Evolutionary conservation across 2,797 vertebrate genomes (phyloP), one percentile per base, ranked within the genome.

Genomic region (Cirrhinus molitorella): DNA sequence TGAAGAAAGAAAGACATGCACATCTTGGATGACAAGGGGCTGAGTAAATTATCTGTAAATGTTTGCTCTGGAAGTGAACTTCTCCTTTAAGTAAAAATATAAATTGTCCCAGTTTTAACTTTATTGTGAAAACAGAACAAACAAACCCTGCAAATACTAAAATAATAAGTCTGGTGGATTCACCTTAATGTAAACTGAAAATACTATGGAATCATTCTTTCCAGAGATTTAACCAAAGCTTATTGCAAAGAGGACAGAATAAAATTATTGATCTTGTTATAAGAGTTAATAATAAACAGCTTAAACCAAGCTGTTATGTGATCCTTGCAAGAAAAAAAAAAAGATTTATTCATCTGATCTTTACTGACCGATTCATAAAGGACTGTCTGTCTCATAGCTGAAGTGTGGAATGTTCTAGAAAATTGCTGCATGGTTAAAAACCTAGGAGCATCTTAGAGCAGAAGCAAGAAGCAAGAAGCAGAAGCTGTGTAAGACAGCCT

Each of bases 401-500:
- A 40, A 66, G 31, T 21, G 17, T 65, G 57, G 45, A 47, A 43
- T 43, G 14, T 21, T 7, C 17, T 66, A 59, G 25, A 63, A 66
- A 51, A 31, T n/a, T 9, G 31, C 28, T 40, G 63, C 13, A 47
- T 37, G 63, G 21, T 16, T 67, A 67, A 79, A 68, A 40, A 59
- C 57, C 23, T 59, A 25, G 25, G 57, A 25, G 23, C 55, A 63
- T 61, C 31, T 47, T 16, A 57, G 23, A 17, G 59, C 40, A n/a
- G 11, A 59, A 31, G 68, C 43, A 51, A 49, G n/a, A n/a, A n/a
- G n/a, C n/a, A n/a, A n/a, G n/a, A n/a, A n/a, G n/a, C n/a, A n/a
- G n/a, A n/a, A n/a, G n/a, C 34, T 31, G 59, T 76, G 28, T 76
- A 43, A 82, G 25, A 73, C 78, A 79, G 57, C 59, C 78, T 71